Evolutionary conservation across 2,888 invertebrate genomes (phyloP).

Genomic region (Scrobipalpa costella): DNA sequence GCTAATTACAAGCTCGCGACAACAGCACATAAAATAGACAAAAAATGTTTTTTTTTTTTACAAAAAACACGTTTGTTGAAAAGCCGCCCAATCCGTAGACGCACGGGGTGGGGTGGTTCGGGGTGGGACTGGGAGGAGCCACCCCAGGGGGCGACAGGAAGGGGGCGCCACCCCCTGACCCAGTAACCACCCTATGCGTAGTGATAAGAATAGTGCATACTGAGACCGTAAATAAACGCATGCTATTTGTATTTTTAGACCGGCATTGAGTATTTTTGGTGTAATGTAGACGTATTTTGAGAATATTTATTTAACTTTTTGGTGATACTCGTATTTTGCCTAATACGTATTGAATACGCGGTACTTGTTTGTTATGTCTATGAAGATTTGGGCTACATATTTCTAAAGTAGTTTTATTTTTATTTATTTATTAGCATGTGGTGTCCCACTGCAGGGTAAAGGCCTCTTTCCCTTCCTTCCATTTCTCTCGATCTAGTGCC

Average conservation of each 20-base stretch:
- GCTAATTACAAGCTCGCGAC: slow-evolving; percentile 22
- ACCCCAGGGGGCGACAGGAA: slow-evolving; percentile 36
- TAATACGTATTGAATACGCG: too few relatives aligned
- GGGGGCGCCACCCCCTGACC: slow-evolving; percentile 55
- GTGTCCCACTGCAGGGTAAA: too few relatives aligned
- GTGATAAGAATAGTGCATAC: slow-evolving; percentile 35
- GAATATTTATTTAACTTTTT: too few relatives aligned
- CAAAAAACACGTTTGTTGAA: background rate
- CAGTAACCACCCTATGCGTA: slow-evolving; percentile 57
- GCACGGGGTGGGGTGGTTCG: slow-evolving; percentile 41
- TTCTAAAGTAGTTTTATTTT: too few relatives aligned
- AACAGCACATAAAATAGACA: slow-evolving; percentile 17
- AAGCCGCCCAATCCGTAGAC: slow-evolving; percentile 44
- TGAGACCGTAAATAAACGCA: slow-evolving; percentile 21
- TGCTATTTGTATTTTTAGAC: slow-evolving; percentile 12
- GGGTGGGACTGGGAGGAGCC: slow-evolving; percentile 46
- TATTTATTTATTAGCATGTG: too few relatives aligned
- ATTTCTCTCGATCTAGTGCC: too few relatives aligned
- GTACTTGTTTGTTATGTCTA: too few relatives aligned
- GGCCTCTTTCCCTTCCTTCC: too few relatives aligned
- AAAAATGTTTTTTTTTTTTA: too few relatives aligned
- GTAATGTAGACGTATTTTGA: too few relatives aligned
- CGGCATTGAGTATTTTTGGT: background rate
- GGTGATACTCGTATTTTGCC: too few relatives aligned
- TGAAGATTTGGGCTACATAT: too few relatives aligned